A percentile compares a stretch with the other conserved stretches of the same genome.
Conservation (phyloP, 2,797 vertebrate genomes). For the Sciaenops ocellatus region DNA sequence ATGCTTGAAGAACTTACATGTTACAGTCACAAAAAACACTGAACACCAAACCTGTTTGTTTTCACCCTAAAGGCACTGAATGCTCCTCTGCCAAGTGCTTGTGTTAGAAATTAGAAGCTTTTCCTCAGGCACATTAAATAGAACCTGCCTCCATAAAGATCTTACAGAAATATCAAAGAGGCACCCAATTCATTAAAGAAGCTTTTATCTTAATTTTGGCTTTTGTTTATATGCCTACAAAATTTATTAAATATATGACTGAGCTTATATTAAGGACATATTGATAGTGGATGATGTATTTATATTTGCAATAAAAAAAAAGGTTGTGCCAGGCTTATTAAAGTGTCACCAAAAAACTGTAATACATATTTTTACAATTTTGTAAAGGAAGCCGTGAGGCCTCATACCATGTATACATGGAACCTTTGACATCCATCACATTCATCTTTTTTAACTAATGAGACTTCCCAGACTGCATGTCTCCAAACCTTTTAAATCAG, state of each 20-base stretch:
- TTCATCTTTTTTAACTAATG: not conserved
- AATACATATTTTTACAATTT: not conserved
- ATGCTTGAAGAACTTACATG: not conserved
- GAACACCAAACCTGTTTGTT: constrained; percentile 15
- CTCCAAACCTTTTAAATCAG: constrained; percentile 20
- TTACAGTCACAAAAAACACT: not conserved
- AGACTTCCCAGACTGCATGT: not conserved
- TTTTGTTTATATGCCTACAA: not conserved
- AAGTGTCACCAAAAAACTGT: not conserved
- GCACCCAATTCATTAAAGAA: not conserved
- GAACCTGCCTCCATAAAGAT: not conserved
- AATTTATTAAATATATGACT: no score
- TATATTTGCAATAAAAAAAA: no score
- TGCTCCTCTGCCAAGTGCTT: not conserved
- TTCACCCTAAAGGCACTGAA: not conserved
- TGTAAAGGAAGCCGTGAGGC: not conserved
- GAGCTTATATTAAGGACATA: no score
- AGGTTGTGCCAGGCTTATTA: no score
- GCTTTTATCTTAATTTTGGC: not conserved
- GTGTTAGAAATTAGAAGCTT: not conserved
- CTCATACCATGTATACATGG: not conserved
- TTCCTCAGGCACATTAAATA: not conserved
- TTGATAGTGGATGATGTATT: no score
- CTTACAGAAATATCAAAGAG: not conserved
- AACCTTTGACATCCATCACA: constrained; percentile 11